phyloP scores from a whole-genome alignment of 2,797 vertebrate genomes.

The Myotis daubentonii region DNA sequence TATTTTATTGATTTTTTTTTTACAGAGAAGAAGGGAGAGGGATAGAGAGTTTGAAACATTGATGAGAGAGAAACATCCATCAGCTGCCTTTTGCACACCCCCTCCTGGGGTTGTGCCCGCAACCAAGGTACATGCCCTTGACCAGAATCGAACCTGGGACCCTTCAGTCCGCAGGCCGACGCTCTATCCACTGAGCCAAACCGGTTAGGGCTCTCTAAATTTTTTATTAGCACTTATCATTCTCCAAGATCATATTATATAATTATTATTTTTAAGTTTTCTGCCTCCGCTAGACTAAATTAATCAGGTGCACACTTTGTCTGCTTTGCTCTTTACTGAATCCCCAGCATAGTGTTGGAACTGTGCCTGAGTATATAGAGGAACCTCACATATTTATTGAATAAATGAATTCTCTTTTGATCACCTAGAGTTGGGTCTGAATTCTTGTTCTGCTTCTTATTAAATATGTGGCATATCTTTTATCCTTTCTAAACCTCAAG shows the following conservation, averaged over 20 bases:
- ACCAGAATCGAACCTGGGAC: too few species aligned
- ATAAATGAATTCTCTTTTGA: background rate
- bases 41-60: too few species aligned
- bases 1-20: too few species aligned
- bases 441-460: slow-evolving; percentile 25
- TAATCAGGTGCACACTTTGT: background rate
- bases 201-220: background rate
- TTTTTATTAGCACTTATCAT: background rate
- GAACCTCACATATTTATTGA: background rate
- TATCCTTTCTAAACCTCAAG: background rate
- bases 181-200: too few species aligned
- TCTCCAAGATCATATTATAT: background rate
- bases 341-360: background rate
- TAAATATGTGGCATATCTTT: background rate
- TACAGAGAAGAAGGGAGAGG: too few species aligned
- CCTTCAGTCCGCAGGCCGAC: too few species aligned
- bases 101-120: too few species aligned
- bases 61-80: too few species aligned
- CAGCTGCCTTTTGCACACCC: too few species aligned
- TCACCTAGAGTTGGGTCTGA: background rate
- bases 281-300: background rate
- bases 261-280: background rate
- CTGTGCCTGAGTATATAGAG: background rate
- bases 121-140: too few species aligned
- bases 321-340: background rate